phyloP scores from a whole-genome alignment of 2,113 vertebrate species.

The Cheilinus undulatus region DNA sequence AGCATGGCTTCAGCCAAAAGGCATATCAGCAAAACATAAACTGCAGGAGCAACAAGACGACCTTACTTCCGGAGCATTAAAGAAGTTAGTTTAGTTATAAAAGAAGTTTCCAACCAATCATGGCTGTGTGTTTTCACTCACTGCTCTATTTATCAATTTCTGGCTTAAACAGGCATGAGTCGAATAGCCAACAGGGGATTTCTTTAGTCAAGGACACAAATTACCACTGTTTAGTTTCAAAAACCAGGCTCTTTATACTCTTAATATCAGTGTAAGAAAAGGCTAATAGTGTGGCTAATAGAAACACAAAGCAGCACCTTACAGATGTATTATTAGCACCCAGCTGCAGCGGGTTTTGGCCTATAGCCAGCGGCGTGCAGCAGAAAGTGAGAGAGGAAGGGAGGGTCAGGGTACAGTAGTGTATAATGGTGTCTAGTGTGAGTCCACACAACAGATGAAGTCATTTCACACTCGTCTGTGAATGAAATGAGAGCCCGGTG shows the following conservation, averaged over 20 bases:
- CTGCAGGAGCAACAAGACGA: too few relatives aligned
- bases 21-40: too few relatives aligned
- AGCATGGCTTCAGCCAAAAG: too few relatives aligned
- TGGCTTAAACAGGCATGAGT: too few relatives aligned
- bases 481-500: slow-evolving; percentile 75
- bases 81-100: too few relatives aligned
- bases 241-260: slow-evolving; percentile 3
- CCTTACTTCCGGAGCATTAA: too few relatives aligned
- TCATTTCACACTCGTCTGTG: slow-evolving; percentile 82
- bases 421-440: slow-evolving; percentile 75
- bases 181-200: too few relatives aligned
- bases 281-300: slow-evolving; percentile 36
- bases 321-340: slow-evolving; percentile 58
- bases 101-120: too few relatives aligned
- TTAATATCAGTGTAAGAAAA: slow-evolving; percentile 45
- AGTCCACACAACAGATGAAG: slow-evolving; percentile 77
- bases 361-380: slow-evolving; percentile 49
- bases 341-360: slow-evolving; percentile 45
- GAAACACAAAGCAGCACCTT: slow-evolving; percentile 51
- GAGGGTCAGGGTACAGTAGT: slow-evolving; percentile 63
- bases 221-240: too few relatives aligned
- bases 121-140: too few relatives aligned
- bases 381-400: slow-evolving; percentile 50
- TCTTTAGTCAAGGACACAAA: too few relatives aligned
- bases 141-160: too few relatives aligned